A percentile compares a stretch with the other conserved stretches of the same genome.
Evolutionary conservation across 2,113 vertebrate species (phyloP).

Genomic region (Euleptes europaea): DNA sequence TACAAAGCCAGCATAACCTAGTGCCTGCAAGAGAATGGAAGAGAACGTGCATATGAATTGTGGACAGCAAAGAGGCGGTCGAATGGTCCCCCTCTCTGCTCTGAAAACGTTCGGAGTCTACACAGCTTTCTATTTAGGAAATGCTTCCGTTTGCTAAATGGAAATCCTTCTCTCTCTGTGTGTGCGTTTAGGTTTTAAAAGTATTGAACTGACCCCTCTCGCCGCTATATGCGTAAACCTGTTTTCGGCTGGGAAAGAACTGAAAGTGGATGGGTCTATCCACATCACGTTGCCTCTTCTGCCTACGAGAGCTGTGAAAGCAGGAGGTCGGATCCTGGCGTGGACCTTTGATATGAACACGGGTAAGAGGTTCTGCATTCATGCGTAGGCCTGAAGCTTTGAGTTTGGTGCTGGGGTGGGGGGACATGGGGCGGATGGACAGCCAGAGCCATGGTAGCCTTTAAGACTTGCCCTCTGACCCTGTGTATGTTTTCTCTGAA

Average conservation of each 20-base stretch:
- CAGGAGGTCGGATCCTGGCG: constrained; percentile 84
- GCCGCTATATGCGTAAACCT: constrained; percentile 85
- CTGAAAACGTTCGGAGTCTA: not conserved
- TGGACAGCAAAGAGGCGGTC: not conserved
- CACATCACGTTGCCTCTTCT: constrained; percentile 86
- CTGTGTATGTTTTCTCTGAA: not conserved
- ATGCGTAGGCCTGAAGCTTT: not conserved
- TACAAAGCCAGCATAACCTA: not conserved
- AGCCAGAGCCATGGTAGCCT: not conserved
- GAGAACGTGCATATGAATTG: not conserved
- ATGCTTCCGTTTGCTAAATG: not conserved
- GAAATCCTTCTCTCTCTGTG: not conserved
- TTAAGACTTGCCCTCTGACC: not conserved
- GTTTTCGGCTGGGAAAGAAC: constrained; percentile 79
- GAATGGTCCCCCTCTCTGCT: not conserved
- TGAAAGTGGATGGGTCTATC: constrained; percentile 85
- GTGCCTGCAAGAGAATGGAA: not conserved
- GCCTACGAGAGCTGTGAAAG: constrained; percentile 63
- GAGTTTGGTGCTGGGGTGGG: not conserved
- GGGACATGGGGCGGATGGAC: too few relatives aligned
- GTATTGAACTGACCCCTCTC: constrained; percentile 82
- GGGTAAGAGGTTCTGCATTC: constrained; percentile 71
- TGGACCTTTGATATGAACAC: constrained; percentile 89
- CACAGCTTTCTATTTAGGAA: not conserved
- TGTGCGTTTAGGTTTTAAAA: constrained; percentile 78